A percentile compares a stretch with the other conserved stretches of the same genome.
Conservation (phyloP, 2,888 invertebrate species). For the Melieria crassipennis region DNA sequence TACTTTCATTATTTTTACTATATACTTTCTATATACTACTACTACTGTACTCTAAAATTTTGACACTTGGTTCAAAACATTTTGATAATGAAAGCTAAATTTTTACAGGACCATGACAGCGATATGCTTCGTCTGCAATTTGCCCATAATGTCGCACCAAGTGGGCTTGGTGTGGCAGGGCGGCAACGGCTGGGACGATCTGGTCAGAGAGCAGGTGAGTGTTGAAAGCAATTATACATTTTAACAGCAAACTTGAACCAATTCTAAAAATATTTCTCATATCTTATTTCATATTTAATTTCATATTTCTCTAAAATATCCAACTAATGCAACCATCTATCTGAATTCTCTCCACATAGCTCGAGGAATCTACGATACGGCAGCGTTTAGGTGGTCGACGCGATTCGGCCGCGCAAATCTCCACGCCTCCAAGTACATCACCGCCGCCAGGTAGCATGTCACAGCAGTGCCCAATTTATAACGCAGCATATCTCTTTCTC, state of each 20-base stretch:
- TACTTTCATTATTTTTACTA: no score
- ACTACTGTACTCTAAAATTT: not conserved
- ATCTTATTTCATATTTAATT: not conserved
- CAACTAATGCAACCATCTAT: not conserved
- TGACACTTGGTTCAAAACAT: not conserved
- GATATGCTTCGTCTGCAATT: constrained; percentile 95
- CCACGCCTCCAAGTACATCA: constrained; percentile 84
- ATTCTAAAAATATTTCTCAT: not conserved
- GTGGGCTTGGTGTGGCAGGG: constrained; percentile 94
- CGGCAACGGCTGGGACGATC: constrained; percentile 94
- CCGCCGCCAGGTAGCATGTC: constrained; percentile 65
- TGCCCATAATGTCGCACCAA: constrained; percentile 94
- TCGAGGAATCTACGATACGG: constrained; percentile 84
- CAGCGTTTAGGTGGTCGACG: constrained; percentile 86
- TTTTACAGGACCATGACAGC: constrained; percentile 88
- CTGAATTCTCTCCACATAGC: constrained; percentile 39
- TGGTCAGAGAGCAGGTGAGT: constrained; percentile 80
- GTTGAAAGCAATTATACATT: not conserved
- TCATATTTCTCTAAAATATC: not conserved
- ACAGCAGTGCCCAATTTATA: not conserved
- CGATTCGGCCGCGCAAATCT: constrained; percentile 92
- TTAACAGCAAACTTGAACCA: not conserved
- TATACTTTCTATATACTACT: not conserved
- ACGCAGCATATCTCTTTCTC: not conserved
- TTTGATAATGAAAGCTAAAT: not conserved